phyloP scores from a whole-genome alignment of 2,797 vertebrate genomes.

The Pagetopsis macropterus region DNA sequence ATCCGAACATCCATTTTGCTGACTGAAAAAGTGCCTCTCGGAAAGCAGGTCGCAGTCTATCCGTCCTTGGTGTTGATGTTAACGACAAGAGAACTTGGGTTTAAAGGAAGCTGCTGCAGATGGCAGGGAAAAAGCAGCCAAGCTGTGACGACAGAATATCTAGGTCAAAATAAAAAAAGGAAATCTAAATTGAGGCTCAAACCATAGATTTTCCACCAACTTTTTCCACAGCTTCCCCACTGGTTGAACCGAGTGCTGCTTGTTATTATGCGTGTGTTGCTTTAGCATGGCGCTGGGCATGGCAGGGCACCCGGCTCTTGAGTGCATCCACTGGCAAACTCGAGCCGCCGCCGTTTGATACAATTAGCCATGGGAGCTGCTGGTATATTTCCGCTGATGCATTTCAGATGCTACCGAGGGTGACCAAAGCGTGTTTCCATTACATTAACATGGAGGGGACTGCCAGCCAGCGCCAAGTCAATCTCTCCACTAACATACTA shows the following conservation, averaged over 20 bases:
- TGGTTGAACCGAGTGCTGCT: constrained; percentile 68
- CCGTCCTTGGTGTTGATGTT: constrained; percentile 27
- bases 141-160: constrained; percentile 55
- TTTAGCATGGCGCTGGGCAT: constrained; percentile 74
- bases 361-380: constrained; percentile 70
- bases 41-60: constrained; percentile 44
- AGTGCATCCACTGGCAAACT: constrained; percentile 68
- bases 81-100: constrained; percentile 25
- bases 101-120: constrained; percentile 39
- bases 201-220: constrained; percentile 83
- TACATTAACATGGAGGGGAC: constrained; percentile 60
- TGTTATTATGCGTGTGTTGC: constrained; percentile 67
- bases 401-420: constrained; percentile 67
- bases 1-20: constrained; percentile 68
- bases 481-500: constrained; percentile 66
- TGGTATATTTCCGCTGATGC: constrained; percentile 69
- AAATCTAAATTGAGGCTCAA: constrained; percentile 63
- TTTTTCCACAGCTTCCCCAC: constrained; percentile 81
- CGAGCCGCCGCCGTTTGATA: constrained; percentile 56
- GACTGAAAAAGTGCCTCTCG: constrained; percentile 38
- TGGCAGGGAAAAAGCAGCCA: constrained; percentile 44
- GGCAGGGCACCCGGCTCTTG: constrained; percentile 63
- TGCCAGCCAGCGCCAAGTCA: constrained; percentile 61
- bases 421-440: constrained; percentile 71
- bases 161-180: constrained; percentile 69